Percentiles rank a stretch among this genome's conserved stretches.
These are phyloP conservation scores for Tachuris rubrigastra DNA, from an alignment of 2,113 vertebrate genomes.

Conservation along the genomic window DNA sequence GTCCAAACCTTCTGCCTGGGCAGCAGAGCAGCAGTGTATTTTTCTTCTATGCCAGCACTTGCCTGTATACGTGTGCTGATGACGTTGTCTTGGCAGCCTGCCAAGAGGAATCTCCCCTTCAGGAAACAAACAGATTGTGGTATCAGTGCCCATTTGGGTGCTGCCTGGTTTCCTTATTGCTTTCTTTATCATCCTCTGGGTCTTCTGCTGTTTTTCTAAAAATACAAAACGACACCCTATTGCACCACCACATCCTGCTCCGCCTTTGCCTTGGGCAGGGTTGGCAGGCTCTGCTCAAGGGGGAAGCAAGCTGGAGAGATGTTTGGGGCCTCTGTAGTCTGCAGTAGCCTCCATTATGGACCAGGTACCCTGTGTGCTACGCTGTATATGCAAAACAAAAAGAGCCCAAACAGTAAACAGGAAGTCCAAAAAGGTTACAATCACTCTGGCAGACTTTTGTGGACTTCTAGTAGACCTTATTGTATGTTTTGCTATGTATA, in stretches of 20 bases:
- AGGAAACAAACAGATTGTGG: neutral
- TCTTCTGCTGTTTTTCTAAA: neutral
- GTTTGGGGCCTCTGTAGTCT: neutral
- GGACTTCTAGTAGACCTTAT: neutral
- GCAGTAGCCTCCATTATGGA: neutral
- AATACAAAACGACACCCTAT: neutral
- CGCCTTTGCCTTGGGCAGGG: neutral
- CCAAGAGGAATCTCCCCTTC: neutral
- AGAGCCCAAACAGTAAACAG: neutral
- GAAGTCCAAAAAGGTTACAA: neutral
- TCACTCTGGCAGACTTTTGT: neutral
- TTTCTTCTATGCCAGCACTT: neutral
- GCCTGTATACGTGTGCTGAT: fast-evolving
- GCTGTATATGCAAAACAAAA: neutral
- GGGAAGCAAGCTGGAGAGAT: neutral
- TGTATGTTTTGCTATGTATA: neutral
- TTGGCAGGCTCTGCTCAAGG: neutral
- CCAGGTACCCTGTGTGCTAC: neutral
- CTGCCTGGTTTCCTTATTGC: neutral
- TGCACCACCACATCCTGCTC: neutral
- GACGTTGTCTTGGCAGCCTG: neutral
- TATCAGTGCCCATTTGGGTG: neutral
- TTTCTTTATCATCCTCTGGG: neutral
- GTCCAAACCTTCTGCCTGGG: neutral
- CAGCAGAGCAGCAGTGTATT: neutral